Conservation (phyloP, 2,113 vertebrate species). For the Dipodomys spectabilis region DNA sequence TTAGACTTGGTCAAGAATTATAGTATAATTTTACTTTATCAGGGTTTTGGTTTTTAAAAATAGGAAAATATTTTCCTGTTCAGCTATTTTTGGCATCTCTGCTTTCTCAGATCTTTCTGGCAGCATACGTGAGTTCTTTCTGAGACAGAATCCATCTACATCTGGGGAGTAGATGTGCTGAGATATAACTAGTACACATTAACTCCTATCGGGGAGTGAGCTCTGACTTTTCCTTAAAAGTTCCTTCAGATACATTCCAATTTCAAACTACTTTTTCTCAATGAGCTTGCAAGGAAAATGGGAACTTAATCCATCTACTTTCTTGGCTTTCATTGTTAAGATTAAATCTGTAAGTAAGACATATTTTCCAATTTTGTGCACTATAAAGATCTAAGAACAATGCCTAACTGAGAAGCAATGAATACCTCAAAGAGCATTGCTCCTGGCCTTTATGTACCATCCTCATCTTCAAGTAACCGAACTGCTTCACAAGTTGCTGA, state of each 20-base stretch:
- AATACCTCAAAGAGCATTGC: background rate
- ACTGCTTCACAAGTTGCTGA: background rate
- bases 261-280: conserved; percentile 8
- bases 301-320: background rate
- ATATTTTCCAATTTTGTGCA: conserved; percentile 8
- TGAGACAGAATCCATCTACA: conserved; percentile 29
- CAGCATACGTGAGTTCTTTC: conserved; percentile 7
- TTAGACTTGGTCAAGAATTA: conserved; percentile 27
- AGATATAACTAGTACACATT: background rate
- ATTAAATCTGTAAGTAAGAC: conserved; percentile 17
- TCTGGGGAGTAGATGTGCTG: conserved; percentile 36
- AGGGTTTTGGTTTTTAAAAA: conserved; percentile 23
- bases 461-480: background rate
- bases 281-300: conserved; percentile 9
- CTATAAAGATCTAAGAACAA: conserved; percentile 12
- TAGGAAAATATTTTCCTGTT: conserved; percentile 36
- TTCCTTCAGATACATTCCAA: background rate
- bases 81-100: conserved; percentile 30
- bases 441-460: background rate
- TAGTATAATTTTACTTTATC: background rate
- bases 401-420: background rate
- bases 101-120: conserved; percentile 2
- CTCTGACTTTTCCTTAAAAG: background rate
- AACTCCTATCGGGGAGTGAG: background rate
- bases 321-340: background rate